Conservation (phyloP, 2,797 vertebrate species). For the Sebastes taczanowskii region DNA sequence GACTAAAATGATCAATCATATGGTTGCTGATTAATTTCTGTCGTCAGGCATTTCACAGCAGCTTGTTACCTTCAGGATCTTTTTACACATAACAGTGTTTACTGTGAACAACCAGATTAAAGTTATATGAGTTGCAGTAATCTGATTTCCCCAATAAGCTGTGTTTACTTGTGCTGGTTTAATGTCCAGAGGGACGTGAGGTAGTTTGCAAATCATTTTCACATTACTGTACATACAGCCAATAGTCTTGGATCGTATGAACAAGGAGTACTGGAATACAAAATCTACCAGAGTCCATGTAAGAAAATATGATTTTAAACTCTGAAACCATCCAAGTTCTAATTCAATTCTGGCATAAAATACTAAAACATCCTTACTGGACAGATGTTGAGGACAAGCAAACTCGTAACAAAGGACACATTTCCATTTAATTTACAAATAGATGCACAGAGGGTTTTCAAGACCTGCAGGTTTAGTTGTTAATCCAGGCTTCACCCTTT, state of each 20-base stretch:
- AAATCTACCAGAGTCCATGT: neutral
- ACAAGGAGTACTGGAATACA: neutral
- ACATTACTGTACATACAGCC: neutral
- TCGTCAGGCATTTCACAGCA: neutral
- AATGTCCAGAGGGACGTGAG: neutral
- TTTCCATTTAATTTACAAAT: constrained; percentile 35
- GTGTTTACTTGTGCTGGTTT: constrained; percentile 17
- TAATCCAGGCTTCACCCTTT: constrained; percentile 48
- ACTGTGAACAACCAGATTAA: neutral
- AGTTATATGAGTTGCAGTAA: neutral
- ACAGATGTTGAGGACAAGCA: neutral
- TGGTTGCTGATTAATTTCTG: neutral
- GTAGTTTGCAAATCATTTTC: neutral
- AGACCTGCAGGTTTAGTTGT: constrained; percentile 3
- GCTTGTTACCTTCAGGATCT: constrained; percentile 6
- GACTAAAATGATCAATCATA: neutral
- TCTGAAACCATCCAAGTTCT: neutral
- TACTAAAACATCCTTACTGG: neutral
- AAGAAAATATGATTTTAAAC: neutral
- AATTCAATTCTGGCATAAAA: neutral
- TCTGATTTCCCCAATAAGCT: constrained; percentile 14
- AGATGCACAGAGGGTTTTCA: constrained; percentile 3
- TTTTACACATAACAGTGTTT: neutral
- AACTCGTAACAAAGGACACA: neutral
- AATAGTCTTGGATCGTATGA: neutral